Conservation (phyloP, 2,113 vertebrate species). For the Oryzias melastigma region DNA sequence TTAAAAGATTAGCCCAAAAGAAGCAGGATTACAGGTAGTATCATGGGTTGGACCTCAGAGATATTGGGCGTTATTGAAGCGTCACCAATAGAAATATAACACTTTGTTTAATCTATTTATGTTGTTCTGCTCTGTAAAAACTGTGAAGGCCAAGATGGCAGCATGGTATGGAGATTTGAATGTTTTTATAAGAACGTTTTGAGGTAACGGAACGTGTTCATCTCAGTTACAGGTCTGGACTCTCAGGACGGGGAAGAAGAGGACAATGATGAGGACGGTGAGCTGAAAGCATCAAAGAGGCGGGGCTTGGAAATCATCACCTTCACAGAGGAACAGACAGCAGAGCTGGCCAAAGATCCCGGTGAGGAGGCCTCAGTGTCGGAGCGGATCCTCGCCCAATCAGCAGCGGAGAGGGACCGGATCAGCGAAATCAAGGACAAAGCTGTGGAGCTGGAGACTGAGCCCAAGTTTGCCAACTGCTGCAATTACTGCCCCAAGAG, state of each 20-base stretch:
- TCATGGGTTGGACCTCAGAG: no score
- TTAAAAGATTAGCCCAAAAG: no score
- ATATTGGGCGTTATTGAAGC: no score
- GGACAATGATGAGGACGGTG: constrained; percentile 85
- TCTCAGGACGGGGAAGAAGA: constrained; percentile 65
- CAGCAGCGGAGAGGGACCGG: constrained; percentile 93
- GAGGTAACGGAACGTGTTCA: neutral
- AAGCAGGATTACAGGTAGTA: no score
- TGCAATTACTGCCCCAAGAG: constrained; percentile 95
- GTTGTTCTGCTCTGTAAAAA: neutral
- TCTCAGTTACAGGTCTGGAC: constrained; percentile 69
- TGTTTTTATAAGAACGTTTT: no score
- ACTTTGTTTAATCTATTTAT: neutral
- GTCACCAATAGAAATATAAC: no score
- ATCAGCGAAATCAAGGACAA: constrained; percentile 97
- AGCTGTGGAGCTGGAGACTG: constrained; percentile 87
- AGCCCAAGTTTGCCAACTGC: constrained; percentile 94
- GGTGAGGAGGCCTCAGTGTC: constrained; percentile 90
- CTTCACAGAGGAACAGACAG: constrained; percentile 95
- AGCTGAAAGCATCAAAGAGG: constrained; percentile 79
- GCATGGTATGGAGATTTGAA: no score
- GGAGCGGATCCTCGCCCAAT: constrained; percentile 95
- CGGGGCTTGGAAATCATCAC: constrained; percentile 89
- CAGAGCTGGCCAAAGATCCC: constrained; percentile 90
- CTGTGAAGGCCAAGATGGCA: no score